Base-by-base conservation (phyloP, 2,113 vertebrate genomes). In the Halcyon senegalensis region DNA sequence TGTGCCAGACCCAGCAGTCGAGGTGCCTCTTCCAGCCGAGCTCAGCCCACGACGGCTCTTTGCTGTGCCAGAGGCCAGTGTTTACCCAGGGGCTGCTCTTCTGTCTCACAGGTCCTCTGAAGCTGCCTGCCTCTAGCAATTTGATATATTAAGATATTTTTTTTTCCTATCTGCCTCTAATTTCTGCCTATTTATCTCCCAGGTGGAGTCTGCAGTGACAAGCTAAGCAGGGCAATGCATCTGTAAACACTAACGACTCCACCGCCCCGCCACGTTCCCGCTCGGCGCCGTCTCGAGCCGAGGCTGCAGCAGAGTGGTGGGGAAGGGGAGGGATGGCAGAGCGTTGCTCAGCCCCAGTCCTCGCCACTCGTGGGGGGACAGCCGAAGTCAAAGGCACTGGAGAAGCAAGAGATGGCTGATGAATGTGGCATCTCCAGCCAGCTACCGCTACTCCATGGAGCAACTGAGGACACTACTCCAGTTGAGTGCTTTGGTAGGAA, bases 111-210 rank as follows among this genome's bases (percentile, higher is more conserved):
- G 85, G 81, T 37, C 75, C 43, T 95, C 89, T 89, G 95, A 91
- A 94, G 39, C 93, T 83, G 41, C 89, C 78, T 84, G 56, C 35
- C 84, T 48, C 53, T 76, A 88, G 72, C 77, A 94, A 51, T 62
- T 76, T 93, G 89, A 91, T 94, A 74, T 73, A 97, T 97, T 66
- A 96, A 97, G 92, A 87, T 85, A 27, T 91, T 90, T 97, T 94
- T 35, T 86, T 95, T 84, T 37, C 67, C 87, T 81, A 80, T 96
- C 87, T 90, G 58, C 74, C 74, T 89, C 88, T 76, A 89, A 91
- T 97, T 97, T 92, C 93, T 97, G 64, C 87, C 80, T 91, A 7
- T 91, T 97, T 87, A 55, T 96, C 94, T 98, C 87, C 92, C 87
- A 96, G 89, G 92, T 96, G 64, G 92, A 97, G 76, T 58, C 78